Evolutionary conservation across 2,888 invertebrate genomes (phyloP).

Genomic region (Drosophila phalerata): DNA sequence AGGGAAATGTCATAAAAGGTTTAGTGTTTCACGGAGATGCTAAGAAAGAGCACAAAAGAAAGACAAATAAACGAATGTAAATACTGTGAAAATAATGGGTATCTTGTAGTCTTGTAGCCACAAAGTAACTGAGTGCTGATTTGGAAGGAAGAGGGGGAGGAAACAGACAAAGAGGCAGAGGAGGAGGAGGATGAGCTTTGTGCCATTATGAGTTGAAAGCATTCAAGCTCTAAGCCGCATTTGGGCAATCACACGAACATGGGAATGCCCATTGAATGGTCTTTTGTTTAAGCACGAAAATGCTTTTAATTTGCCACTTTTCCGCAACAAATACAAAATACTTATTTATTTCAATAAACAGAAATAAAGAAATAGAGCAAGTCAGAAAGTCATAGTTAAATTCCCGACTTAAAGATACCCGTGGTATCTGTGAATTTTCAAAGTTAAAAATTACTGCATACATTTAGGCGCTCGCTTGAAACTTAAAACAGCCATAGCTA

Average conservation of each 20-base stretch:
- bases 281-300: conserved; percentile 71
- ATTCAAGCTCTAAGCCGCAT: conserved; percentile 60
- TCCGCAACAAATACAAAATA: conserved; percentile 36
- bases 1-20: conserved; percentile 63
- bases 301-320: conserved; percentile 75
- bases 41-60: conserved; percentile 44
- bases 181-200: conserved; percentile 4
- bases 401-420: background rate
- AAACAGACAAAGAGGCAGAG: background rate
- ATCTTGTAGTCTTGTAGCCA: conserved; percentile 20
- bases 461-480: background rate
- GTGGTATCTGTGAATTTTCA: too few relatives aligned
- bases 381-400: background rate
- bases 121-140: conserved; percentile 35
- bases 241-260: conserved; percentile 65
- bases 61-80: conserved; percentile 61
- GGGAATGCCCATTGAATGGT: conserved; percentile 58
- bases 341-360: conserved; percentile 23
- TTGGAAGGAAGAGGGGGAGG: background rate
- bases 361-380: conserved; percentile 3
- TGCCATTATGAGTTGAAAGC: conserved; percentile 38
- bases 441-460: background rate
- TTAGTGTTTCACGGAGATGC: conserved; percentile 64
- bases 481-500: background rate
- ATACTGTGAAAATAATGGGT: conserved; percentile 49